Evolutionary conservation across 2,797 vertebrate genomes (phyloP).

Genomic region (Masticophis lateralis): DNA sequence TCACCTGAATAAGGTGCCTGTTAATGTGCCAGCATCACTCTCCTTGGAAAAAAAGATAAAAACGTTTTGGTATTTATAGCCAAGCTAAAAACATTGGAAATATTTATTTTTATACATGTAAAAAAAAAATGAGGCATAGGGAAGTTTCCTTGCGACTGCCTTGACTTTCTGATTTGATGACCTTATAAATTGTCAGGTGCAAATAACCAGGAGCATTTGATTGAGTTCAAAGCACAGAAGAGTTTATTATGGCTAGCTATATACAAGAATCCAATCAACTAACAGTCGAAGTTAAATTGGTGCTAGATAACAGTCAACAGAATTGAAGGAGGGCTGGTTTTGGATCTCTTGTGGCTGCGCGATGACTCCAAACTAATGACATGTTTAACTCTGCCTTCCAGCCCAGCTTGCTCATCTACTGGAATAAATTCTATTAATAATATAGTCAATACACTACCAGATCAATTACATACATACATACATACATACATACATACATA

Average conservation of each 20-base stretch:
- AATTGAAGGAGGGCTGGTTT: not conserved
- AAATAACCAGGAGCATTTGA: not conserved
- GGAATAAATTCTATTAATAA: not conserved
- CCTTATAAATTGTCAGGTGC: not conserved
- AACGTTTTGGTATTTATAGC: slow-evolving; percentile 1
- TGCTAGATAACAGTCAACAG: not conserved
- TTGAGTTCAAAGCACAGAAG: not conserved
- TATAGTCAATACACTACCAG: not conserved
- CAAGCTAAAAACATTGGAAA: not conserved
- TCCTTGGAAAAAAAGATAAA: slow-evolving; percentile 45
- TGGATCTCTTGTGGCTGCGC: not conserved
- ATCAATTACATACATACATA: not conserved
- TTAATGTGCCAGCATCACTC: not conserved
- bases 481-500: too few relatives aligned
- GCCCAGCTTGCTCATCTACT: not conserved
- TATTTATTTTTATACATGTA: not conserved
- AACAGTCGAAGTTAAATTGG: not conserved
- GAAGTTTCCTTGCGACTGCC: not conserved
- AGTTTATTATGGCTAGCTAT: not conserved
- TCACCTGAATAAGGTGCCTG: slow-evolving; percentile 60
- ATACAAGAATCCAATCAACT: not conserved
- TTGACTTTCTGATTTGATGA: not conserved
- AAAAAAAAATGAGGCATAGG: not conserved
- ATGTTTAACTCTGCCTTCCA: not conserved
- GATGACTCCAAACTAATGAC: not conserved